Evolutionary conservation across 2,797 vertebrate genomes (phyloP), one percentile per base, ranked within the genome.

Genomic region (Siniperca obscura): DNA sequence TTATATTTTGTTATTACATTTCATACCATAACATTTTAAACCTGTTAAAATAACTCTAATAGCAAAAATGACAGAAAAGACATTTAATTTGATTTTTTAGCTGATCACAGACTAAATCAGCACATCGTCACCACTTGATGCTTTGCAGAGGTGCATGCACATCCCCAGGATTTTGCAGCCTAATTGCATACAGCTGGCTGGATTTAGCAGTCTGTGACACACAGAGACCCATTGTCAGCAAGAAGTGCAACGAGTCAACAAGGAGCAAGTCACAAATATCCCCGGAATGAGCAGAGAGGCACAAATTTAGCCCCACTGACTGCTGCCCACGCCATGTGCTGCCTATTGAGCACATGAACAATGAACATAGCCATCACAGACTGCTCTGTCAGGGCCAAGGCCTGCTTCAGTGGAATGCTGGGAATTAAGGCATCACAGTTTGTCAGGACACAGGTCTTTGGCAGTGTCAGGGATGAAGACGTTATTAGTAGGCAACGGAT

Each of bases 191-290:
- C 91, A 94, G 89, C 91, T 90, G 91, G 81, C 57, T 87, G 82
- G 82, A 74, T 89, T 89, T 82, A 82, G 87, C 85, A 22, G 78
- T 27, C 36, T 70, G 76, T 82, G 77, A 87, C 86, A 92, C 86
- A 93, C 86, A 93, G 87, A 81, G 86, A 61, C 70, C 81, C 81
- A 88, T 90, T 92, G 89, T 94, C 86, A 90, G 85, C 84, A 83
- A 93, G 88, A 88, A 86, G 91, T 55, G 66, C 82, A 42, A 70
- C 83, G 27, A 91, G 89, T 92, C 89, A 91, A 92, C 87, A 90
- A 93, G 90, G 83, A 90, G 84, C 87, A 87, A 90, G 91, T 93
- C 84, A 87, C 90, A 93, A 92, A 94, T 90, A 92, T 94, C 86
- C 90, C 78, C 79, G 89, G 91, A 93, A 93, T 92, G 89, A 92